Evolutionary conservation across 2,888 invertebrate genomes (phyloP), one percentile per base, ranked within the genome.

Genomic region (Torymus auratus): DNA sequence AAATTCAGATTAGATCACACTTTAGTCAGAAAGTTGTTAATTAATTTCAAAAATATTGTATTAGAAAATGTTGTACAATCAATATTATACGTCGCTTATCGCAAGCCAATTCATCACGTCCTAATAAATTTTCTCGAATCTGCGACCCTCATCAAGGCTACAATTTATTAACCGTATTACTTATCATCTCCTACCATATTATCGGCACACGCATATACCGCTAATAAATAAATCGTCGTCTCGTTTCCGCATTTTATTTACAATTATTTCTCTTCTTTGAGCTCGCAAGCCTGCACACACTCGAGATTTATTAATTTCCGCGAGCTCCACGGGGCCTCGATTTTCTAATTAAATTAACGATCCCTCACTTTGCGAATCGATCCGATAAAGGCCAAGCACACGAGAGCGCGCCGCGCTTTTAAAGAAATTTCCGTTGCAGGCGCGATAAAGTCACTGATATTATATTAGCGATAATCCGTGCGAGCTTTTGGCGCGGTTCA

Each of bases 341-440:
- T 75, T 75, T 75, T 70, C 70, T 80, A 75, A 75, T 70, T 70
- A 52, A 75, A 80, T 75, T 70, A 75, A 80, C 70, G 75, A 75
- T 65, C 11, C 41, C 56, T 11, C 68, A 20, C 15, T 62, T 56
- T 61, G 10, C n/a, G 55, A 62, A 76, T 76, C 56, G 76, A 76
- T 69, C 53, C 10, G 55, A 50, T 62, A 10, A 23, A n/a, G 10
- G 1, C 17, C 7, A 13, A 14, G 13, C 15, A 17, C 41, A 10
- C 5, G 1, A 0, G 13, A 11, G 20, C 53, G 15, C 7, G 13
- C 2, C 2, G 50, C 11, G 7, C 11, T 58, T 58, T 15, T 58
- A 15, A 58, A 58, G 17, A 56, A 17, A 53, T 58, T 50, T 60
- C 17, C 41, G 41, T 41, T 41, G 41, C n/a, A n/a, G 7, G 7